phyloP scores from a whole-genome alignment of 2,113 vertebrate species.

The Xiphophorus maculatus region DNA sequence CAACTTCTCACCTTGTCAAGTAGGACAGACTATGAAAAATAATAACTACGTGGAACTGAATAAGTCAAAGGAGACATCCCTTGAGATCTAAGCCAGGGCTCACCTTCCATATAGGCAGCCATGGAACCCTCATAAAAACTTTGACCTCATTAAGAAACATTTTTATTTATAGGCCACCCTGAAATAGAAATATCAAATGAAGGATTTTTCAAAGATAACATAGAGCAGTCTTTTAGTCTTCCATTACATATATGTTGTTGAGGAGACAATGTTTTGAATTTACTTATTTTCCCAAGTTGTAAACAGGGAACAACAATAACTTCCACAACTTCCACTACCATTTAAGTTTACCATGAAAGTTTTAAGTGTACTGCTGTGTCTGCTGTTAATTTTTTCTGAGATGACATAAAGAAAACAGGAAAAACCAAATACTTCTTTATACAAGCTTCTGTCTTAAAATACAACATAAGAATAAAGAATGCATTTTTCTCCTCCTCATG shows the following conservation, averaged over 20 bases:
- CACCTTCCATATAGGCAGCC: slow-evolving; percentile 58
- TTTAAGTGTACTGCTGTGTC: slow-evolving; percentile 23
- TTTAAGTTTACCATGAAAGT: slow-evolving; percentile 1
- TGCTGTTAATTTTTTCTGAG: slow-evolving; percentile 59
- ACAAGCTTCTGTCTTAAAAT: slow-evolving; percentile 7
- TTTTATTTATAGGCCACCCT: slow-evolving; percentile 59
- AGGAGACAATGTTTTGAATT: no score
- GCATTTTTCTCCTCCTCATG: slow-evolving; percentile 17
- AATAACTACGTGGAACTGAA: slow-evolving; percentile 37
- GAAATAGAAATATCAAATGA: slow-evolving; percentile 58
- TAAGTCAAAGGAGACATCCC: slow-evolving; percentile 53
- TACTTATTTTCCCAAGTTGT: background rate
- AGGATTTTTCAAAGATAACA: slow-evolving; percentile 44
- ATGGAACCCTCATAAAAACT: slow-evolving; percentile 34
- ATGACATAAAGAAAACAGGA: slow-evolving; percentile 23
- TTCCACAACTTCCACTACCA: no score
- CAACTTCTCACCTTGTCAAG: slow-evolving; percentile 36
- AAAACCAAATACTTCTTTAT: slow-evolving; percentile 22
- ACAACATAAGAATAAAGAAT: slow-evolving; percentile 36
- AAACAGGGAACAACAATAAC: slow-evolving; percentile 5
- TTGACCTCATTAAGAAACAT: slow-evolving; percentile 43
- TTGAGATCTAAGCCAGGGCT: slow-evolving; percentile 46
- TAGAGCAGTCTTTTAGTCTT: background rate
- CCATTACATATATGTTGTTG: background rate
- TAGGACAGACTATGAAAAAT: slow-evolving; percentile 31